Conservation (phyloP, 1,140 invertebrate genomes). For the Hestina assimilis region DNA sequence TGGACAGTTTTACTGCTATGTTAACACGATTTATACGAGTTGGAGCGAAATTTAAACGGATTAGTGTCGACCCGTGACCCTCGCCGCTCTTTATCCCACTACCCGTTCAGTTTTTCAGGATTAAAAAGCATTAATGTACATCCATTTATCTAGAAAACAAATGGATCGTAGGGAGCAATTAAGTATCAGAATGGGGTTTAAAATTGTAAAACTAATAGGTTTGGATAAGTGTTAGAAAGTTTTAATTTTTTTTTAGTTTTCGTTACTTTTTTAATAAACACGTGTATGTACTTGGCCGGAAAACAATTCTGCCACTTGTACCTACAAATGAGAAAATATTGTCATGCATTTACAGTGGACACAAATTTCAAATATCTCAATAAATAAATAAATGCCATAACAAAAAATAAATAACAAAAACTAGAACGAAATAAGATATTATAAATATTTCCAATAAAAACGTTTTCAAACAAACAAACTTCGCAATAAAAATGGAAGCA, state of each 20-base stretch:
- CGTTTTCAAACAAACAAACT: background rate
- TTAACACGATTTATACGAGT: slow-evolving; percentile 27
- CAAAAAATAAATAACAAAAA: background rate
- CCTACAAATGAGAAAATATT: no score
- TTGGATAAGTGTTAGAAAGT: no score
- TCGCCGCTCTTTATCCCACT: slow-evolving; percentile 16
- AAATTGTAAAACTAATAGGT: no score
- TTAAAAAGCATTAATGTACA: slow-evolving; percentile 12
- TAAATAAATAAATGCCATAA: background rate
- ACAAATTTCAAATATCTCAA: no score
- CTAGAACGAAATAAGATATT: background rate
- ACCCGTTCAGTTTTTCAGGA: slow-evolving; percentile 19
- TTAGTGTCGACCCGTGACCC: slow-evolving; percentile 17
- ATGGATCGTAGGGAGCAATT: background rate
- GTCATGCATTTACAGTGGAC: no score
- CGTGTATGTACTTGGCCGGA: no score
- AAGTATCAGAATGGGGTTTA: no score
- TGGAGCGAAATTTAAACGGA: slow-evolving; percentile 26
- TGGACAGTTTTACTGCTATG: slow-evolving; percentile 20
- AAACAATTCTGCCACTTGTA: no score
- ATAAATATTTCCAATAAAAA: background rate
- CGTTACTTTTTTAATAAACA: no score
- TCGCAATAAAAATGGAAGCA: background rate
- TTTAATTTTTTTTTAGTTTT: no score
- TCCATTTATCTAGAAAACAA: background rate